Evolutionary conservation across 2,888 invertebrate species (phyloP).

Genomic region (Leucophenga maculata): DNA sequence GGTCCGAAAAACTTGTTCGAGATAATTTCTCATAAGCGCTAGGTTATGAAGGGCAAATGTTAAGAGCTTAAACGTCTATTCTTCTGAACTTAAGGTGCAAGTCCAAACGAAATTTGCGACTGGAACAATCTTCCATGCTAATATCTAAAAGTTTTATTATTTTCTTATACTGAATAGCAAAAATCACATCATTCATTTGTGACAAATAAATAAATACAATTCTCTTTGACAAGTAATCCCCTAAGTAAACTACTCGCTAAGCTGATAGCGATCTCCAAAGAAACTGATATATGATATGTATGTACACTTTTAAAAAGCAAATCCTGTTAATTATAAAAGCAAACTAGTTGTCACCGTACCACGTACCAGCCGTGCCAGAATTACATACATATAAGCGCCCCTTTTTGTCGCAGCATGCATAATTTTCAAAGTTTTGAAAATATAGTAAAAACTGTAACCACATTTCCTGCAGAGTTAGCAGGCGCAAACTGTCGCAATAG

Average conservation of each 20-base stretch:
- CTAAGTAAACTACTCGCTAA: constrained; percentile 16
- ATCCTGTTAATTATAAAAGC: constrained; percentile 25
- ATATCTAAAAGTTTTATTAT: too few relatives aligned
- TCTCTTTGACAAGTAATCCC: not conserved
- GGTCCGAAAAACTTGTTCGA: too few relatives aligned
- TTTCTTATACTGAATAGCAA: too few relatives aligned
- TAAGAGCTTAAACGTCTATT: too few relatives aligned
- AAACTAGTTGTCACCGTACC: constrained; percentile 7
- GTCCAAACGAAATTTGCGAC: too few relatives aligned
- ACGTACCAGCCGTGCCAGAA: not conserved
- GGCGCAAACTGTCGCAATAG: constrained; percentile 8
- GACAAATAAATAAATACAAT: too few relatives aligned
- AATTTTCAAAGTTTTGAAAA: constrained; percentile 60
- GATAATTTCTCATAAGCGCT: too few relatives aligned
- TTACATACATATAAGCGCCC: not conserved
- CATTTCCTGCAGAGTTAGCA: constrained; percentile 35
- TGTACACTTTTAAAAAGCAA: constrained; percentile 1
- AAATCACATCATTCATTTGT: too few relatives aligned
- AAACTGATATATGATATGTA: constrained; percentile 8
- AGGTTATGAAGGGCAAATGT: too few relatives aligned
- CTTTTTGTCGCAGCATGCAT: constrained; percentile 15
- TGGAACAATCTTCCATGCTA: too few relatives aligned
- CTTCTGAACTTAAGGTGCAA: too few relatives aligned
- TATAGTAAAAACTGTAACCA: constrained; percentile 57
- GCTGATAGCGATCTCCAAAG: constrained; percentile 11